A percentile compares a stretch with the other conserved stretches of the same genome.
Evolutionary conservation across 1,140 invertebrate species (phyloP).

Genomic region (Ridgeia piscesae): DNA sequence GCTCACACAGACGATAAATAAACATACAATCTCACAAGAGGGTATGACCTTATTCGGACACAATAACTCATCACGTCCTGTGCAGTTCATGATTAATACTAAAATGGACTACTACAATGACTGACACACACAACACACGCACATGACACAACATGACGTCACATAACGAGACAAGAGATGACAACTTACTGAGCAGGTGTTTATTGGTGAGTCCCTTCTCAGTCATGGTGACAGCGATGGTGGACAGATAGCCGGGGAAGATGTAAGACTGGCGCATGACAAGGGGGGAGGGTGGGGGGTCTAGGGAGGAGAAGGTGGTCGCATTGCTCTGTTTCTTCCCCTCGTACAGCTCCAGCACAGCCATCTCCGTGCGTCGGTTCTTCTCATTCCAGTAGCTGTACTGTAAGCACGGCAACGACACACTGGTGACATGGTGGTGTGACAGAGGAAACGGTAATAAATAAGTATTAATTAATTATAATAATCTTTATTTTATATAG

Average conservation of each 20-base stretch:
- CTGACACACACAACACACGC: too few species aligned
- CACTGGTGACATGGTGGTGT: neutral
- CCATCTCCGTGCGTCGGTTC: slow-evolving; percentile 84
- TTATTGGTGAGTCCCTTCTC: slow-evolving; percentile 91
- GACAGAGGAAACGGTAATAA: slow-evolving; percentile 8
- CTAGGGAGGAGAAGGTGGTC: slow-evolving; percentile 81
- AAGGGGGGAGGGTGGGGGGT: slow-evolving; percentile 63
- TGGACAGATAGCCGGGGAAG: slow-evolving; percentile 76
- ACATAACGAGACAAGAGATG: neutral
- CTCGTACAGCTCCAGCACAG: slow-evolving; percentile 92
- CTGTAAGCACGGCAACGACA: slow-evolving; percentile 42
- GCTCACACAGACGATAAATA: too few species aligned
- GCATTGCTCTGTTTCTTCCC: slow-evolving; percentile 84
- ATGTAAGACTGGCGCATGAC: slow-evolving; percentile 88
- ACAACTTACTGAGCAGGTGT: slow-evolving; percentile 77
- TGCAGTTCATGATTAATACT: too few species aligned
- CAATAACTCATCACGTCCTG: neutral
- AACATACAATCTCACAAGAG: too few species aligned
- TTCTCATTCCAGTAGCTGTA: slow-evolving; percentile 95
- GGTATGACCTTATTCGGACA: neutral
- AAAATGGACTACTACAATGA: too few species aligned
- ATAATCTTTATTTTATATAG: too few species aligned
- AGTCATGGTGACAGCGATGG: slow-evolving; percentile 66
- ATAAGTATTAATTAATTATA: slow-evolving; percentile 9
- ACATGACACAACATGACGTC: neutral